Base-by-base conservation (phyloP, 1,140 invertebrate genomes). In the Scaptodrosophila lebanonensis region DNA sequence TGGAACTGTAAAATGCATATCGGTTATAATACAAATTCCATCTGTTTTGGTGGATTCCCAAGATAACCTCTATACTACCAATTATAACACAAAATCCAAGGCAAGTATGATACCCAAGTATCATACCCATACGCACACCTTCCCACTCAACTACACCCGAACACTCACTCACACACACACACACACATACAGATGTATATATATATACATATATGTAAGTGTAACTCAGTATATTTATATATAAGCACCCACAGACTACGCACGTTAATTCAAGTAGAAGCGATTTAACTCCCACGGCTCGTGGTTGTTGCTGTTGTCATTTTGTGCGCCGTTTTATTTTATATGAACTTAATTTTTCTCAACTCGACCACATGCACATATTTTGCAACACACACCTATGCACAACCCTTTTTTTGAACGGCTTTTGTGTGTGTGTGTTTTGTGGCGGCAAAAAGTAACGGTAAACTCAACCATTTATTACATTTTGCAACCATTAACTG, bases 391-490 rank as follows among this genome's bases (percentile, higher is more conserved):
- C 62, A 62, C 29, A 43, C 49, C 47, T 39, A 60, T 43, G 43
- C 40, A 16, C 70, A 82, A 82, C 75, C 75, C 75, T 73, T 82
- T 82, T 67, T 8, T 33, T 3, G 3, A 3, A 33, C 12, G 5
- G 32, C 12, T 2, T 13, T 5, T 33, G 32, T 33, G 32, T 33
- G 12, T 33, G 32, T n/a, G 32, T 38, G 35, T n/a, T n/a, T n/a
- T n/a, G n/a, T n/a, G n/a, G n/a, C 25, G 32, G 8, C 49, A 60
- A 59, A 73, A 73, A 69, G 73, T 75, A 79, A 82, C 75, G 75
- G 75, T 82, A 70, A 79, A 73, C 75, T 75, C 75, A 82, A 61
- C 75, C 75, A 79, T 79, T 79, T 79, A 79, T 79, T 82, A 82
- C 70, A 73, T 53, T 69, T 44, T 44, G 65, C 47, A 59, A 36